phyloP scores from a whole-genome alignment of 2,797 vertebrate genomes.

The Parambassis ranga region DNA sequence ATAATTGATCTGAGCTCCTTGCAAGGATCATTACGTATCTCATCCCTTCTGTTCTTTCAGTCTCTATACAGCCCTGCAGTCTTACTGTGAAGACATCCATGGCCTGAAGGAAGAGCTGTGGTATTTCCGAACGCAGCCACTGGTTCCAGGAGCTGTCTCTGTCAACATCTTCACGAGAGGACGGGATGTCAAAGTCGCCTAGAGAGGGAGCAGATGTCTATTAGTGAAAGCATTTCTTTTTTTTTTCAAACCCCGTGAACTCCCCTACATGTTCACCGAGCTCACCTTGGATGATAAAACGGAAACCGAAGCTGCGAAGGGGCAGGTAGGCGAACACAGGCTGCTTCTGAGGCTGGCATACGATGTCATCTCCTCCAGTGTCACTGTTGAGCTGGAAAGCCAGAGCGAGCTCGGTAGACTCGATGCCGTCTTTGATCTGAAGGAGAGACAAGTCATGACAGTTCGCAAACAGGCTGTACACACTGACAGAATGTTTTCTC shows the following conservation, averaged over 20 bases:
- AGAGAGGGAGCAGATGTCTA: background rate
- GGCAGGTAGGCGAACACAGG: constrained; percentile 84
- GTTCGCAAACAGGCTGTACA: background rate
- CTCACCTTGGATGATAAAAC: constrained; percentile 84
- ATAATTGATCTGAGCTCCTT: background rate
- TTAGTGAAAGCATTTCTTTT: background rate
- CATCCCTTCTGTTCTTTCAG: background rate
- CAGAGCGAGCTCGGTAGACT: constrained; percentile 81
- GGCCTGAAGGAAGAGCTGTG: constrained; percentile 80
- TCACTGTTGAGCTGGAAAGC: constrained; percentile 77
- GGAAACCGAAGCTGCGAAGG: constrained; percentile 83
- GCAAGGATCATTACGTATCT: background rate
- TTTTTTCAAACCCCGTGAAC: too few relatives aligned
- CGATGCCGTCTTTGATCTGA: constrained; percentile 81
- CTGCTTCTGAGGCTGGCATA: constrained; percentile 77
- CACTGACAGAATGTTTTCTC: background rate
- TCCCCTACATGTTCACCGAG: background rate
- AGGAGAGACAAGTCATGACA: constrained; percentile 2
- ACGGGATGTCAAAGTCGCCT: constrained; percentile 87
- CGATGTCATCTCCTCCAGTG: constrained; percentile 26
- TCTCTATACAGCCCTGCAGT: background rate
- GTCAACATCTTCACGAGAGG: constrained; percentile 84
- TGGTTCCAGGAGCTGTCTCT: constrained; percentile 87
- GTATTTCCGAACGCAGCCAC: constrained; percentile 84
- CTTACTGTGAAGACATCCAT: constrained; percentile 83